Percentiles rank a stretch among this genome's conserved stretches.
These are phyloP conservation scores for Protaetia brevitarsis DNA, from an alignment of 1,140 invertebrate genomes.

Conservation along the genomic window DNA sequence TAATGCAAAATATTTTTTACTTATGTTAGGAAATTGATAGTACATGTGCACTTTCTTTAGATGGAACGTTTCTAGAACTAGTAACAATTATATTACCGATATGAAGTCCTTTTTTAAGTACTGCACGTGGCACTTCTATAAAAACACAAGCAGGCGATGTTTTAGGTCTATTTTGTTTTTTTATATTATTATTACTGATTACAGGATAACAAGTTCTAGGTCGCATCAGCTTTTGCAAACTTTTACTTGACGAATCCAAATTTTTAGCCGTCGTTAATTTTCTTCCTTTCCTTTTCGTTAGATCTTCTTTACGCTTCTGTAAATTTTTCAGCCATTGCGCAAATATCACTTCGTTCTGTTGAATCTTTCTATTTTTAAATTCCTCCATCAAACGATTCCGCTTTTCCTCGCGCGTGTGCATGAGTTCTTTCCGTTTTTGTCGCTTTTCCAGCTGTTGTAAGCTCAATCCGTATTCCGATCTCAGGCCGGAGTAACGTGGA, in stretches of 20 bases:
- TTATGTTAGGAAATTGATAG: slow-evolving; percentile 34
- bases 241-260: background rate
- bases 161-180: slow-evolving; percentile 26
- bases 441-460: slow-evolving; percentile 39
- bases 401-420: slow-evolving; percentile 35
- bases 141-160: slow-evolving; percentile 36
- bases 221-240: slow-evolving; percentile 27
- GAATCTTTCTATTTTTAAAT: slow-evolving; percentile 38
- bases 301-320: slow-evolving; percentile 31
- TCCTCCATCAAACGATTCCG: slow-evolving; percentile 40
- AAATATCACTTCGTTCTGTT: slow-evolving; percentile 47
- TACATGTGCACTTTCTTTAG: slow-evolving; percentile 30
- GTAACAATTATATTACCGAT: slow-evolving; percentile 30
- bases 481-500: slow-evolving; percentile 42
- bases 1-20: too few species aligned
- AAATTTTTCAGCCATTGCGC: slow-evolving; percentile 45
- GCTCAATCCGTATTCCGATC: slow-evolving; percentile 46
- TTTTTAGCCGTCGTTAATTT: slow-evolving; percentile 11
- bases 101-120: slow-evolving; percentile 37
- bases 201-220: slow-evolving; percentile 38
- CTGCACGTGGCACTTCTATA: slow-evolving; percentile 37
- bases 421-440: slow-evolving; percentile 33
- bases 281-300: background rate
- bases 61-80: background rate
- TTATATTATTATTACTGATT: background rate